These are phyloP conservation scores for Liasis olivaceus DNA, from an alignment of 2,797 vertebrate genomes.

Conservation along the genomic window DNA sequence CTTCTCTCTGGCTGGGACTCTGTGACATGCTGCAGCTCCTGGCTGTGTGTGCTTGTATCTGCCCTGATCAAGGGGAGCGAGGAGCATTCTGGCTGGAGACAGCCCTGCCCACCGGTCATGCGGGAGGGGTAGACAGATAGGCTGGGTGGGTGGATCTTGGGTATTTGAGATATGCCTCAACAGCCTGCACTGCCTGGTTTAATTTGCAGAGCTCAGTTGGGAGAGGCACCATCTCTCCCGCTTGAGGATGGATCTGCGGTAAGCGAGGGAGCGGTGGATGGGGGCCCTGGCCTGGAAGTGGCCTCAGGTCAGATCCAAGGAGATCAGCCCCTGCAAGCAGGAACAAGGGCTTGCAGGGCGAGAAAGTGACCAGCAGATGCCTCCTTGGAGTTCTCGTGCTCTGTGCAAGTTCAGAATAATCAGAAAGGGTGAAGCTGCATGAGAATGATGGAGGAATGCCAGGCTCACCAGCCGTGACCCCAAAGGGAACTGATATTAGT, in stretches of 20 bases:
- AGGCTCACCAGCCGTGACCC: too few species aligned
- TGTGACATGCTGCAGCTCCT: slow-evolving; percentile 21
- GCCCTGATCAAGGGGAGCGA: neutral
- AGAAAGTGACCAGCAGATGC: neutral
- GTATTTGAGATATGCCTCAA: slow-evolving; percentile 23
- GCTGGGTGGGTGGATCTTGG: slow-evolving; percentile 26
- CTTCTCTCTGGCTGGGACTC: neutral
- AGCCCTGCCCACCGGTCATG: slow-evolving; percentile 41
- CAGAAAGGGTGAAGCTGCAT: neutral
- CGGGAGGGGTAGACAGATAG: slow-evolving; percentile 27
- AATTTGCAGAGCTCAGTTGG: slow-evolving; percentile 23
- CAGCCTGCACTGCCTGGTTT: neutral
- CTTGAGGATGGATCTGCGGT: neutral
- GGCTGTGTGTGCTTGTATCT: neutral
- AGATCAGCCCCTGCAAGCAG: neutral
- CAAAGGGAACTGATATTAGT: neutral
- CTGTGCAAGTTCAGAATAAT: neutral
- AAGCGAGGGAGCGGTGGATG: neutral
- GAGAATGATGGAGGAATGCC: neutral
- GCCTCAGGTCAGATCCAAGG: neutral
- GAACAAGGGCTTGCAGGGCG: neutral
- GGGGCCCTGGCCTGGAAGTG: neutral
- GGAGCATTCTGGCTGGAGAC: slow-evolving; percentile 13
- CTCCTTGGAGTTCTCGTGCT: neutral
- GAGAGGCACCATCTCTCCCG: neutral